Evolutionary conservation across 2,113 vertebrate species (phyloP).

Genomic region (Eurystomus gularis): DNA sequence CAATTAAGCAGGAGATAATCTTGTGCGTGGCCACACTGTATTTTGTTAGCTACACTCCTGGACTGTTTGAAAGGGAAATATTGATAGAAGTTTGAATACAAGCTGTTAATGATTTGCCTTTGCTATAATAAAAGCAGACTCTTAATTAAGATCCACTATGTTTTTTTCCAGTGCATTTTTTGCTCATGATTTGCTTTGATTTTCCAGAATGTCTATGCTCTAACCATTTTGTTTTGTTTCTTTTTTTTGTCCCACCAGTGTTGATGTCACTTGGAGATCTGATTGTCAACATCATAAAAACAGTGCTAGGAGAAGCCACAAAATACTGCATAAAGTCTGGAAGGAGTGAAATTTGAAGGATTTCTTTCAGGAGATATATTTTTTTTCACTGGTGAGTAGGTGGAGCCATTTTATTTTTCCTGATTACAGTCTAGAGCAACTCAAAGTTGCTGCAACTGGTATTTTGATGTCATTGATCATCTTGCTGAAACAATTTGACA

Average conservation of each 20-base stretch:
- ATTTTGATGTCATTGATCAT: not conserved
- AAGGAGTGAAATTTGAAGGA: not conserved
- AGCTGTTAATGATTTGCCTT: not conserved
- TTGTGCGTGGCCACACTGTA: not conserved
- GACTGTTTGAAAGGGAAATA: not conserved
- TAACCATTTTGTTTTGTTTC: not conserved
- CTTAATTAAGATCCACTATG: not conserved
- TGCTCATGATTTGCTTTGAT: not conserved
- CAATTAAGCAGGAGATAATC: not conserved
- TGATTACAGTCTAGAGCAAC: not conserved
- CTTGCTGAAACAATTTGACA: not conserved
- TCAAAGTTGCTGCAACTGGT: not conserved
- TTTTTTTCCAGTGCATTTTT: not conserved
- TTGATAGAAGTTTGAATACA: not conserved
- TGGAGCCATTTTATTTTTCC: not conserved
- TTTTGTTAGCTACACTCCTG: not conserved
- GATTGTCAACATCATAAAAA: not conserved
- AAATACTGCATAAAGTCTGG: not conserved
- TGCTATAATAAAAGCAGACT: not conserved
- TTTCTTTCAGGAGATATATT: not conserved
- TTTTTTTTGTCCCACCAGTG: not conserved
- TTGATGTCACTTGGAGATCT: not conserved
- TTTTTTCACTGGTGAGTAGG: slow-evolving; percentile 12
- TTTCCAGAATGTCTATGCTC: not conserved
- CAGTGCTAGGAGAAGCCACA: slow-evolving; percentile 20